These are phyloP conservation scores for Falco biarmicus DNA, from an alignment of 2,797 vertebrate species.

Conservation along the genomic window DNA sequence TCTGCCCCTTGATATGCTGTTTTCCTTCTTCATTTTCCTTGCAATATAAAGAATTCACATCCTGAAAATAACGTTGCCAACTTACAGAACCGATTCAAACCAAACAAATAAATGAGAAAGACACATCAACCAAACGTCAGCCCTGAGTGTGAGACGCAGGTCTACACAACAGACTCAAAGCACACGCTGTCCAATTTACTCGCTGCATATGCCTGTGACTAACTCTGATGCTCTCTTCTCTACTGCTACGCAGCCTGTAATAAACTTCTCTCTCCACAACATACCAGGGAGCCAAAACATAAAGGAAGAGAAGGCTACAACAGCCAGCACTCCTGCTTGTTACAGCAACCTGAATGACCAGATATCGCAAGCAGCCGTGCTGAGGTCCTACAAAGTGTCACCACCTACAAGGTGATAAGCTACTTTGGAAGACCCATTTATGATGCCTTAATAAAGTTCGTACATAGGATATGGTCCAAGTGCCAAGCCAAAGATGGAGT, in stretches of 20 bases:
- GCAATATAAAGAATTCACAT: neutral
- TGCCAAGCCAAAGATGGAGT: neutral
- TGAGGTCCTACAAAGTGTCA: neutral
- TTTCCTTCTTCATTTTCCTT: neutral
- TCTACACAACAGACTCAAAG: neutral
- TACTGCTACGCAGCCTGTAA: neutral
- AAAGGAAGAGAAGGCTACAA: neutral
- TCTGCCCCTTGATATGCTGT: fast-evolving
- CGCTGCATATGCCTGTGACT: fast-evolving
- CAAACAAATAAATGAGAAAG: neutral
- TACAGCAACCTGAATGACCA: neutral
- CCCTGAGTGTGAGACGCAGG: neutral
- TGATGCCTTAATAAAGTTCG: neutral
- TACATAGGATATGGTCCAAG: neutral
- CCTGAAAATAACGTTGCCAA: neutral
- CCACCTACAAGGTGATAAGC: neutral
- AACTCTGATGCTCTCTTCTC: neutral
- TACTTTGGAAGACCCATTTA: neutral
- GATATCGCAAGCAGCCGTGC: neutral
- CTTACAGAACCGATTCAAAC: neutral
- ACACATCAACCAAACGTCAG: neutral
- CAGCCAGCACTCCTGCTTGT: neutral
- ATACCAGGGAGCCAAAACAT: neutral
- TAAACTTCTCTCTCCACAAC: neutral
- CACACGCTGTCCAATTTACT: fast-evolving